Evolutionary conservation across 1,140 invertebrate species (phyloP), one percentile per base, ranked within the genome.

Genomic region (Babylonia areolata): DNA sequence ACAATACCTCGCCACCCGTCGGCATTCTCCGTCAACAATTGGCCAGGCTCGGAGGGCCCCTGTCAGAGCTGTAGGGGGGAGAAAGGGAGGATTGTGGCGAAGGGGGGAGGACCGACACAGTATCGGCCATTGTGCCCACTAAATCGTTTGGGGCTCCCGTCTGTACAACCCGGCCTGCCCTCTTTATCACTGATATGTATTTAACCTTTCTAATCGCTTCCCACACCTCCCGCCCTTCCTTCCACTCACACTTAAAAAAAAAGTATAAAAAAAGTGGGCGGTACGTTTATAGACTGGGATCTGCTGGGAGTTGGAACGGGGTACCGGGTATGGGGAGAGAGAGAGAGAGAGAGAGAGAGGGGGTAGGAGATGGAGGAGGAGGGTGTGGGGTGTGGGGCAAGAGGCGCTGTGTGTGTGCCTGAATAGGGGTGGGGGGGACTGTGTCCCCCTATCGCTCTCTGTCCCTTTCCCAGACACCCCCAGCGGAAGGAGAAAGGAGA

Each of bases 161-260:
- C 58, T 64, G 58, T 64, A 12, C 17, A 3, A 23, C 58, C 3
- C 15, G 58, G 58, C 58, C 28, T 64, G 9, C 9, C 58, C 58
- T 64, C 58, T 64, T 28, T 23, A 64, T 64, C 58, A 64, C 15
- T 64, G 58, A 64, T 64, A 64, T 64, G 58, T 64, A 64, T 64
- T 64, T 64, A 64, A 64, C 58, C 58, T 64, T 64, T 64, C 58
- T 64, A 64, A 64, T 64, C 58, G 58, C 58, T 28, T 28, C 58
- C 20, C 58, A 6, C 9, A 17, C 58, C 6, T 20, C 58, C 28
- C 20, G 17, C 20, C 46, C 20, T 51, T 51, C 46, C 46, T 51
- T 51, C 46, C 46, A 6, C 9, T 51, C 46, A 6, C 46, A 11
- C 20, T 51, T 20, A 20, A 51, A 51, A 51, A 51, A 20, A 51